phyloP scores from a whole-genome alignment of 2,888 invertebrate species.

The Pseudococcus longispinus region DNA sequence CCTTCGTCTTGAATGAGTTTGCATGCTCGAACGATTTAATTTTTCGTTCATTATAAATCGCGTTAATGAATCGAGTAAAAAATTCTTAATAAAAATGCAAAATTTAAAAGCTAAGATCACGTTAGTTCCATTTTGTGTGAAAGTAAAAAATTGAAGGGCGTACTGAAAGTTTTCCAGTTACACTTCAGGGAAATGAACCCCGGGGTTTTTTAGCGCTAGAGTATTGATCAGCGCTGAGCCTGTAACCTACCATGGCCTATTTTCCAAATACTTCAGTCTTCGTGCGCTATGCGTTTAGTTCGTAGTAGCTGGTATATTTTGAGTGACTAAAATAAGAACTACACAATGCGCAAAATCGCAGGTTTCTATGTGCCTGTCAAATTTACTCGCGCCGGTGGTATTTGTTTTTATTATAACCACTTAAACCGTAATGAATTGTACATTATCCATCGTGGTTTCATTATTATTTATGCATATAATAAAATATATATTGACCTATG shows the following conservation, averaged over 20 bases:
- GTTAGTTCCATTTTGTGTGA: constrained; percentile 45
- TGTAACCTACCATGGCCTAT: constrained; percentile 44
- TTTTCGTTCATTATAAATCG: constrained; percentile 21
- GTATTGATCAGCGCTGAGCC: constrained; percentile 44
- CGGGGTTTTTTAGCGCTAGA: constrained; percentile 46
- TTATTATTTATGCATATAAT: too few relatives aligned
- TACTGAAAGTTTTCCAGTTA: constrained; percentile 46
- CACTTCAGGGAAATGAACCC: constrained; percentile 46
- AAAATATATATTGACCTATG: too few relatives aligned
- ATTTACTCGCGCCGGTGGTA: constrained; percentile 9
- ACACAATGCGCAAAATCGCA: constrained; percentile 36
- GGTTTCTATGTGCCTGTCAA: constrained; percentile 14
- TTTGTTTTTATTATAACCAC: too few relatives aligned
- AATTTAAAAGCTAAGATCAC: constrained; percentile 39
- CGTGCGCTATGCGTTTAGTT: constrained; percentile 32
- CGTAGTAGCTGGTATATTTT: not conserved
- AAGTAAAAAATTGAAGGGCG: constrained; percentile 46
- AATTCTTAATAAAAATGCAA: constrained; percentile 34
- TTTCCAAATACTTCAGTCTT: constrained; percentile 43
- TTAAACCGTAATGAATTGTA: too few relatives aligned
- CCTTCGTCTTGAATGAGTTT: constrained; percentile 36
- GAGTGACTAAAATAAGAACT: constrained; percentile 28
- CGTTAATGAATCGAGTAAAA: constrained; percentile 17
- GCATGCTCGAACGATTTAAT: constrained; percentile 23
- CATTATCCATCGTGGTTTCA: too few relatives aligned